phyloP scores from a whole-genome alignment of 2,888 invertebrate genomes.

The Drosophila suboccidentalis region DNA sequence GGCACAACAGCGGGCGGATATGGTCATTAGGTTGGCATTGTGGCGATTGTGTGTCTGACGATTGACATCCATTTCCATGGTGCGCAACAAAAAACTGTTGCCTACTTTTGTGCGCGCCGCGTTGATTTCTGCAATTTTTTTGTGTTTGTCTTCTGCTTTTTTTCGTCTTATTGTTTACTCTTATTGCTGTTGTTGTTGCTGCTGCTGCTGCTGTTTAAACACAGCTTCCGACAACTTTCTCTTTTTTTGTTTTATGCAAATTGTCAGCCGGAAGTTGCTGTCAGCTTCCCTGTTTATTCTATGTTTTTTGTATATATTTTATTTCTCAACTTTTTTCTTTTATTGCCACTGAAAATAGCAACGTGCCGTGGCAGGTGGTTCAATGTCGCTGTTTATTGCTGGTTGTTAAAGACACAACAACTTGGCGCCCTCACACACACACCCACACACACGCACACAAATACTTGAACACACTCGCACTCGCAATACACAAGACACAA shows the following conservation, averaged over 20 bases:
- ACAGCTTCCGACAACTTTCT: constrained; percentile 30
- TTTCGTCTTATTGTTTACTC: constrained; percentile 38
- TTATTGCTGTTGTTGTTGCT: constrained; percentile 28
- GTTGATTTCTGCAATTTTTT: constrained; percentile 39
- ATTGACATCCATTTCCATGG: constrained; percentile 85
- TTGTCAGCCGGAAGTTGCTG: constrained; percentile 54
- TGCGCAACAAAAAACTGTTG: constrained; percentile 63
- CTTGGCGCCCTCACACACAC: constrained; percentile 67
- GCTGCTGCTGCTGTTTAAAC: constrained; percentile 40
- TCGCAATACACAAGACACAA: constrained; percentile 31
- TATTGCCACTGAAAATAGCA: constrained; percentile 44
- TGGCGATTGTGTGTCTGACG: constrained; percentile 71
- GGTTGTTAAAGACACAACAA: constrained; percentile 63
- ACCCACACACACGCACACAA: constrained; percentile 14
- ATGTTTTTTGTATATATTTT: constrained; percentile 1
- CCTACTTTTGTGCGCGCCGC: constrained; percentile 63
- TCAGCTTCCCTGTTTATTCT: constrained; percentile 31
- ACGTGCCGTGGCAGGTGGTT: constrained; percentile 50
- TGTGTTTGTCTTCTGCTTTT: constrained; percentile 28
- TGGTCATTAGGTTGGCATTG: constrained; percentile 83
- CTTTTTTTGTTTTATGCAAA: constrained; percentile 49
- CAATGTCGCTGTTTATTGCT: constrained; percentile 38
- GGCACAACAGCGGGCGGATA: constrained; percentile 81
- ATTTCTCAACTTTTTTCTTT: constrained; percentile 9
- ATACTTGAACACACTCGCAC: constrained; percentile 21